Evolutionary conservation across 2,113 vertebrate species (phyloP), one percentile per base, ranked within the genome.

Genomic region (Thryonomys swinderianus): DNA sequence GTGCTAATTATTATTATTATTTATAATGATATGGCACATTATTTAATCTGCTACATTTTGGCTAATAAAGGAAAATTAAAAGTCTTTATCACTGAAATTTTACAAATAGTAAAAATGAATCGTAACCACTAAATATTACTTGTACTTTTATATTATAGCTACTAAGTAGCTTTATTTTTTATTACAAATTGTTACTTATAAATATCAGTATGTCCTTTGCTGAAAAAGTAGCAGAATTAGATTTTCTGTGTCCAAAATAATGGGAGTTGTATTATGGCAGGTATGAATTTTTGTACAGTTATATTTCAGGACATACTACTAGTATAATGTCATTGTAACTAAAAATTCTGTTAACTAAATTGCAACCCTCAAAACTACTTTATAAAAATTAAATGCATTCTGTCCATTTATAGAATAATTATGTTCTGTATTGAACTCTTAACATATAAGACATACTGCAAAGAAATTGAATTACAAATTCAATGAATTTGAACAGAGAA

Each of bases 121-220:
- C 93, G 88, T 82, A 62, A 7, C 67, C 40, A 57, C 20, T 96
- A 88, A 82, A 74, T 88, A 85, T 85, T 53, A 37, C 67, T 85
- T 88, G 13, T 92, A 51, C 8, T 88, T 86, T 87, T 25, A 42
- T 80, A 3, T 53, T 83, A 62, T 79, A 64, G 80, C 25, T 78
- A 67, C 64, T 37, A 88, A 88, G 42, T 55, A 34, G 55, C 27
- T 42, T 79, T 57, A 53, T 81, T 95, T 93, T 93, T 48, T 73
- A 81, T 79, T 83, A 27, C 59, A 81, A 94, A 55, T 89, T 30
- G 42, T 84, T 95, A 21, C 1, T 14, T 57, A 57, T 74, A 95
- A 95, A 51, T 57, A 17, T 62, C 18, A 64, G 3, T 81, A 30
- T 73, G n/a, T 55, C 53, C n/a, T 91, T 94, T 84, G 21, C 16